Percentiles rank a stretch among this genome's conserved stretches.
phyloP scores from a whole-genome alignment of 2,888 invertebrate genomes.

The Sinohyriopsis cumingii region DNA sequence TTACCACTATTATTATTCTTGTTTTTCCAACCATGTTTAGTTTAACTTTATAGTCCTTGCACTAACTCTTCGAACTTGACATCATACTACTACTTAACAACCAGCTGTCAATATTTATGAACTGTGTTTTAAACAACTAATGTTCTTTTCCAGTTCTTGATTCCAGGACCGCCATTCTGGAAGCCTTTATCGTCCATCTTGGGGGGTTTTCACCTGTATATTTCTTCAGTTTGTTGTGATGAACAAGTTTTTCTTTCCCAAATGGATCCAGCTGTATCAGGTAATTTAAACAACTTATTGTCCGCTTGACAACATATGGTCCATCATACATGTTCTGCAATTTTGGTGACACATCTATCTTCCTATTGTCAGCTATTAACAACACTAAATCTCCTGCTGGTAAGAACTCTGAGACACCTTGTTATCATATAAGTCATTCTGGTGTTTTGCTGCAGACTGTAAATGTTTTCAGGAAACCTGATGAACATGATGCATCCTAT shows the following conservation, averaged over 20 bases:
- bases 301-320: conserved; percentile 19
- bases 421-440: conserved; percentile 22
- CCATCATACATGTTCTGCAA: conserved; percentile 21
- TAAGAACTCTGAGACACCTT: conserved; percentile 10
- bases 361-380: conserved; percentile 20
- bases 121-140: no score
- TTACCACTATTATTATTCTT: no score
- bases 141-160: neutral
- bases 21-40: no score
- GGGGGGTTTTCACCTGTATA: no score
- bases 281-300: conserved; percentile 13
- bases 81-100: no score
- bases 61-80: no score
- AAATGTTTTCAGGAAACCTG: conserved; percentile 20
- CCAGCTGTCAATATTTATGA: no score
- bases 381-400: conserved; percentile 25
- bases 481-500: conserved; percentile 18
- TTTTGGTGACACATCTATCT: conserved; percentile 20
- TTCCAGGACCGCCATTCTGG: neutral
- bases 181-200: no score
- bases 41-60: no score
- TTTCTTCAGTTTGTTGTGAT: conserved; percentile 32
- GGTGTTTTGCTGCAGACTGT: conserved; percentile 6
- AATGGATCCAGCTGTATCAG: conserved; percentile 11
- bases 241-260: conserved; percentile 8